Conservation (phyloP, 1,140 invertebrate species). For the Calycopis cecrops region DNA sequence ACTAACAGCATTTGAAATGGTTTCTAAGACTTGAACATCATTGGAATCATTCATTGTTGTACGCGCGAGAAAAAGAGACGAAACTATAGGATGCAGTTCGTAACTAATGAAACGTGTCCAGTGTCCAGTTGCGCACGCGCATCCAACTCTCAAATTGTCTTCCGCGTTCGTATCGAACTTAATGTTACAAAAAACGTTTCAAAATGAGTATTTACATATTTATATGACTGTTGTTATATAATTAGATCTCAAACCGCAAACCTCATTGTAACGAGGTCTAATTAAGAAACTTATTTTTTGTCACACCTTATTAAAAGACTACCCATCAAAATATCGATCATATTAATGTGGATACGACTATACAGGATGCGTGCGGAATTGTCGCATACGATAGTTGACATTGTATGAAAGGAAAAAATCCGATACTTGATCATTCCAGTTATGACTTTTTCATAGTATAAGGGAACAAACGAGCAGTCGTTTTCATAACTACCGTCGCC, state of each 20-base stretch:
- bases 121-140: conserved; percentile 56
- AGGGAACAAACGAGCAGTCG: too few relatives aligned
- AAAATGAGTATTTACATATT: neutral
- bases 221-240: neutral
- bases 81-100: conserved; percentile 51
- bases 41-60: too few relatives aligned
- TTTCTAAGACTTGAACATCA: too few relatives aligned
- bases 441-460: too few relatives aligned
- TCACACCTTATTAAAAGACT: conserved; percentile 13
- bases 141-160: conserved; percentile 46
- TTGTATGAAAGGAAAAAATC: too few relatives aligned
- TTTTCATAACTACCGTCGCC: too few relatives aligned
- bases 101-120: conserved; percentile 66
- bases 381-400: too few relatives aligned
- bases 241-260: neutral
- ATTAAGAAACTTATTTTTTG: conserved; percentile 20
- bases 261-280: conserved; percentile 10
- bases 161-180: neutral
- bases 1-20: conserved; percentile 45
- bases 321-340: conserved; percentile 17
- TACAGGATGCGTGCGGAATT: neutral
- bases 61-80: conserved; percentile 41
- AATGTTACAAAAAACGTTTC: neutral
- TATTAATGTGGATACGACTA: conserved; percentile 1
- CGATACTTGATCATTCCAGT: too few relatives aligned